Conservation (phyloP, 2,888 invertebrate species). For the Elysia crispata region DNA sequence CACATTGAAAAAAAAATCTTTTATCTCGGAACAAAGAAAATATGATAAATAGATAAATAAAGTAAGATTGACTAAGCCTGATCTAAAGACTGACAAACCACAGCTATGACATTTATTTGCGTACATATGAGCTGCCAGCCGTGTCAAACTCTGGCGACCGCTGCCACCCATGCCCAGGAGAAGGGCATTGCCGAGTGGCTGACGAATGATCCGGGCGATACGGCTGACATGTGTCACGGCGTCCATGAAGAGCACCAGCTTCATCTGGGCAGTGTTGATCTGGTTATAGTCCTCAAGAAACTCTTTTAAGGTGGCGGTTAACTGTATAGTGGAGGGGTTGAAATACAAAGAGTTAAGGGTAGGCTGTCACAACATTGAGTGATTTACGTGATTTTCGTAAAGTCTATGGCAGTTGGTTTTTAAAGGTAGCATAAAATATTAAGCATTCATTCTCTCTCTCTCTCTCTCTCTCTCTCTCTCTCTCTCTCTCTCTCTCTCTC, state of each 20-base stretch:
- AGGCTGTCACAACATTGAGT: no score
- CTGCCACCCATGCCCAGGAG: slow-evolving; percentile 78
- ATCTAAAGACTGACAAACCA: no score
- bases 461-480: no score
- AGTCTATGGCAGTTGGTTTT: no score
- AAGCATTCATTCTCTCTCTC: no score
- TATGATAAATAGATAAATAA: no score
- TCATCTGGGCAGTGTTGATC: slow-evolving; percentile 85
- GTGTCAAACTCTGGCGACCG: slow-evolving; percentile 77
- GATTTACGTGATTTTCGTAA: no score
- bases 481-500: no score
- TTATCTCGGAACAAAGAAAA: no score
- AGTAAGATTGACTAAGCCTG: no score
- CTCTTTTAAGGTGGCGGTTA: slow-evolving; percentile 77
- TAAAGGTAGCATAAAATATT: no score
- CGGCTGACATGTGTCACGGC: slow-evolving; percentile 88
- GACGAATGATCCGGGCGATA: slow-evolving; percentile 87
- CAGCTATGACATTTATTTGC: slow-evolving; percentile 43
- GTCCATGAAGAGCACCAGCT: slow-evolving; percentile 89
- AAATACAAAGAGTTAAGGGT: not conserved
- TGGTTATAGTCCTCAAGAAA: slow-evolving; percentile 88
- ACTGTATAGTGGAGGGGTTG: slow-evolving; percentile 15
- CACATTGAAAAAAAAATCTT: no score
- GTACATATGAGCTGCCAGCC: slow-evolving; percentile 77
- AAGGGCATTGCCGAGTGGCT: slow-evolving; percentile 82